A percentile compares a stretch with the other conserved stretches of the same genome.
These are phyloP conservation scores for Drosophila repletoides DNA, from an alignment of 1,140 invertebrate genomes.

Conservation along the genomic window DNA sequence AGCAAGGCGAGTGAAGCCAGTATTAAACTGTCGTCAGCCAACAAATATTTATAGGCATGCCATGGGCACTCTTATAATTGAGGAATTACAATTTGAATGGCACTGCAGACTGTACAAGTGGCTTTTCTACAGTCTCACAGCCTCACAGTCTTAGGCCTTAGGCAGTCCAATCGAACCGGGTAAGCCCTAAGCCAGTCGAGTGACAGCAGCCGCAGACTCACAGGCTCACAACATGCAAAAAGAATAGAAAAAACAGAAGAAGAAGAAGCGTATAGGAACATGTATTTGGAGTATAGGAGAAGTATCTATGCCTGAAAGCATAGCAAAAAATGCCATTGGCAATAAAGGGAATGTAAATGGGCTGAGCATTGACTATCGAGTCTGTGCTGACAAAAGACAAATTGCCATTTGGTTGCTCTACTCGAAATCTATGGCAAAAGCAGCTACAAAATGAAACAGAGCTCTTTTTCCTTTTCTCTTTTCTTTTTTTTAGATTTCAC, in stretches of 20 bases:
- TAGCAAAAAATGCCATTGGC: conserved; percentile 28
- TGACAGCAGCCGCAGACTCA: conserved; percentile 67
- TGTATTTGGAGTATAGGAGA: conserved; percentile 18
- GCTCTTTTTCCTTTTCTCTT: conserved; percentile 32
- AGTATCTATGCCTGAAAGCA: conserved; percentile 9
- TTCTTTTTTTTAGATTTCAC: conserved; percentile 13
- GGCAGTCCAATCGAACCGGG: conserved; percentile 15
- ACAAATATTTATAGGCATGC: conserved; percentile 41
- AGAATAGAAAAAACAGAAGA: conserved; percentile 9
- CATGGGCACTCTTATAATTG: conserved; percentile 69
- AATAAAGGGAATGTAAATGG: conserved; percentile 73
- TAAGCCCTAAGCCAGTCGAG: conserved; percentile 37
- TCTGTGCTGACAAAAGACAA: conserved; percentile 74
- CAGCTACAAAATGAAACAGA: conserved; percentile 70
- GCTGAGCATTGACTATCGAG: conserved; percentile 69
- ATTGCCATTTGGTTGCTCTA: conserved; percentile 69
- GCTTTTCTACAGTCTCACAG: neutral
- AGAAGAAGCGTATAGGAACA: no score
- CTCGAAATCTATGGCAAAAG: conserved; percentile 41
- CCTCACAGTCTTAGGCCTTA: conserved; percentile 10
- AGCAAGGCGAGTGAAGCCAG: conserved; percentile 29
- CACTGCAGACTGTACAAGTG: conserved; percentile 32
- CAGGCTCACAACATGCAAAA: conserved; percentile 57
- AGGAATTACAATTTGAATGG: conserved; percentile 78
- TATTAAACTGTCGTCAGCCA: conserved; percentile 49